Conservation (phyloP, 2,797 vertebrate species). For the Stomatorhinus walkeri region DNA sequence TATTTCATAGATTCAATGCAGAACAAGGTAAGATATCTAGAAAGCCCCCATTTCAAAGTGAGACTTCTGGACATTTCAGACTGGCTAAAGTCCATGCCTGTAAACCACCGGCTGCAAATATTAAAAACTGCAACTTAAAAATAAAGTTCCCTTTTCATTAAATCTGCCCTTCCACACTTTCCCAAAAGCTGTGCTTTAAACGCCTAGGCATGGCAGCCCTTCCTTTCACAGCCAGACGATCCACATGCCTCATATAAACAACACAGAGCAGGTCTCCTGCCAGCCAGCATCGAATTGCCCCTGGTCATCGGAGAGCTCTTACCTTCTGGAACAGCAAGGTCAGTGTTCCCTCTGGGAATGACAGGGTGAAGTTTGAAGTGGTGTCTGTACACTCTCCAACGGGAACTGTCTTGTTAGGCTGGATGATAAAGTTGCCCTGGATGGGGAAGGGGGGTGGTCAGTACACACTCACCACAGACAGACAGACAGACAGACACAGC, state of each 20-base stretch:
- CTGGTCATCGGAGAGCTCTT: conserved; percentile 5
- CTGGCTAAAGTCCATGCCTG: background rate
- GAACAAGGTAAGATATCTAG: background rate
- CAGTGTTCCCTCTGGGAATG: conserved; percentile 43
- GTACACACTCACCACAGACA: background rate
- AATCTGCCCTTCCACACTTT: background rate
- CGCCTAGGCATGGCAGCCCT: background rate
- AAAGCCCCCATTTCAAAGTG: background rate
- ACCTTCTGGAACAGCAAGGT: conserved; percentile 54
- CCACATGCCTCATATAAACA: background rate
- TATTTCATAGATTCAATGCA: background rate
- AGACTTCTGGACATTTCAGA: background rate
- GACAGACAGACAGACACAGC: background rate
- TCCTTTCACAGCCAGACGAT: background rate
- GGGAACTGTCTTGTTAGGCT: conserved; percentile 4
- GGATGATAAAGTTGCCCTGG: conserved; percentile 46
- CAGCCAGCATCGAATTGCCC: background rate
- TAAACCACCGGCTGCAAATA: conserved; percentile 26
- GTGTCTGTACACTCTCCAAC: background rate
- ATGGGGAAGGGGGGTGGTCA: conserved; percentile 31
- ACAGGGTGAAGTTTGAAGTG: conserved; percentile 27
- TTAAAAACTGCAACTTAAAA: conserved; percentile 19
- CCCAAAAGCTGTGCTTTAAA: background rate
- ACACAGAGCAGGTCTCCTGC: background rate
- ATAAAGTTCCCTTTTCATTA: conserved; percentile 29